These are phyloP conservation scores for Mamestra brassicae DNA, from an alignment of 2,888 invertebrate genomes.

Conservation along the genomic window DNA sequence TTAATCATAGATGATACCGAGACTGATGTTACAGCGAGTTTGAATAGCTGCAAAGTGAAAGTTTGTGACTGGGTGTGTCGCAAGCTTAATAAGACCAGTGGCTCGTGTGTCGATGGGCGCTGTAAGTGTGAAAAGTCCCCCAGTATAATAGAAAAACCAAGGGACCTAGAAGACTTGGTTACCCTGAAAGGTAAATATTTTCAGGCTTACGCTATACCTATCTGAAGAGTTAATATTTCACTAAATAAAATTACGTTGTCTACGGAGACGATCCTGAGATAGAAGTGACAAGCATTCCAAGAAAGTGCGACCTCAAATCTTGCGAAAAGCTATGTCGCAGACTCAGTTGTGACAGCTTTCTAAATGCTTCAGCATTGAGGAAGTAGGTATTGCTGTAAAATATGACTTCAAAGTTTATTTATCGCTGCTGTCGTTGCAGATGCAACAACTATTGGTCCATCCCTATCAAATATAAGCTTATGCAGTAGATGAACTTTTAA, in stretches of 20 bases:
- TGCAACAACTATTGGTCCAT: background rate
- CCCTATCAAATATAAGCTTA: too few relatives aligned
- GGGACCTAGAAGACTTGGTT: too few relatives aligned
- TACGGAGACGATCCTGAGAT: background rate
- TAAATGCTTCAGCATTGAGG: too few relatives aligned
- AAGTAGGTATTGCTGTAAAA: slow-evolving; percentile 1
- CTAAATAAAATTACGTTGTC: too few relatives aligned
- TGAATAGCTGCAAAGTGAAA: slow-evolving; percentile 8
- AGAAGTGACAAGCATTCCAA: background rate
- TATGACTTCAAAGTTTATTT: background rate
- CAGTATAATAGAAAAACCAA: slow-evolving; percentile 10
- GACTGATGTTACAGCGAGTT: background rate
- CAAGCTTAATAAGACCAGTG: slow-evolving; percentile 3
- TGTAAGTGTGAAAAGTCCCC: slow-evolving; percentile 29
- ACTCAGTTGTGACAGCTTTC: background rate
- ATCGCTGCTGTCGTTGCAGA: slow-evolving; percentile 9
- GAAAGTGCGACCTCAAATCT: background rate
- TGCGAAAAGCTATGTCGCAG: slow-evolving; percentile 29
- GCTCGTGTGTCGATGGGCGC: slow-evolving; percentile 34
- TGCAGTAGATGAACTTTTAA: too few relatives aligned
- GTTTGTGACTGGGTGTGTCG: slow-evolving; percentile 30
- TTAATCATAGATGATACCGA: slow-evolving; percentile 22
- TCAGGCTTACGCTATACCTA: background rate
- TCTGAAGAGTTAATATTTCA: too few relatives aligned
- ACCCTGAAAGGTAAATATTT: background rate